Conservation (phyloP, 2,888 invertebrate genomes). For the Pardosa pseudoannulata region DNA sequence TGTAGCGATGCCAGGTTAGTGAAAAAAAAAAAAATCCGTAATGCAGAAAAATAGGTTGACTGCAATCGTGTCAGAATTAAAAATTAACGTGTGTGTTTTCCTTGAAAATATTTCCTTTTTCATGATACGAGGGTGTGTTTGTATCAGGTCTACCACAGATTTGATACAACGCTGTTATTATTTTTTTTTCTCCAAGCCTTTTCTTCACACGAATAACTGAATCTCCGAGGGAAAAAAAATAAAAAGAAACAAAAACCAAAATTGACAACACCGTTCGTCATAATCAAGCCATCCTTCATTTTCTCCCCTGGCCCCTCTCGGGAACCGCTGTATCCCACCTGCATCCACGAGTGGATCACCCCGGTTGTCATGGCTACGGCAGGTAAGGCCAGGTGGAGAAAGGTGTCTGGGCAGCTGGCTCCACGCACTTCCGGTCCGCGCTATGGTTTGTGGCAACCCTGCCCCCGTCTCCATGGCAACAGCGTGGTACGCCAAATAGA, state of each 20-base stretch:
- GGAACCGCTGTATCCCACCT: background rate
- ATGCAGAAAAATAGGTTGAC: too few species aligned
- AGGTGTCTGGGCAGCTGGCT: slow-evolving; percentile 68
- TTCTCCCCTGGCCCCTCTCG: background rate
- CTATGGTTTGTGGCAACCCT: slow-evolving; percentile 54
- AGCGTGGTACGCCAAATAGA: slow-evolving; percentile 46
- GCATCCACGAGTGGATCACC: slow-evolving; percentile 26
- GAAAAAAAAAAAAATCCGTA: too few species aligned
- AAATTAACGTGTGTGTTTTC: too few species aligned
- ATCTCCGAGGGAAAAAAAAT: background rate
- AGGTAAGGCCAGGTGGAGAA: slow-evolving; percentile 66
- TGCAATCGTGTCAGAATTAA: too few species aligned
- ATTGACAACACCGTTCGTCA: background rate
- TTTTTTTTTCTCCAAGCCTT: too few species aligned
- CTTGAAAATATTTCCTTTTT: too few species aligned
- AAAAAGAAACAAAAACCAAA: too few species aligned
- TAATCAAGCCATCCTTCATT: slow-evolving; percentile 9
- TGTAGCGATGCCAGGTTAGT: too few species aligned
- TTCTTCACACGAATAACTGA: background rate
- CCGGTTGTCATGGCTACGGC: slow-evolving; percentile 48
- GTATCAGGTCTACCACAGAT: too few species aligned
- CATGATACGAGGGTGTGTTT: too few species aligned
- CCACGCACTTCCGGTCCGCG: slow-evolving; percentile 68
- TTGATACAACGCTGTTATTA: too few species aligned
- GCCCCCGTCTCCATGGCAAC: slow-evolving; percentile 39